Evolutionary conservation across 2,797 vertebrate species (phyloP), one percentile per base, ranked within the genome.

Genomic region (Ceyx erithaca): DNA sequence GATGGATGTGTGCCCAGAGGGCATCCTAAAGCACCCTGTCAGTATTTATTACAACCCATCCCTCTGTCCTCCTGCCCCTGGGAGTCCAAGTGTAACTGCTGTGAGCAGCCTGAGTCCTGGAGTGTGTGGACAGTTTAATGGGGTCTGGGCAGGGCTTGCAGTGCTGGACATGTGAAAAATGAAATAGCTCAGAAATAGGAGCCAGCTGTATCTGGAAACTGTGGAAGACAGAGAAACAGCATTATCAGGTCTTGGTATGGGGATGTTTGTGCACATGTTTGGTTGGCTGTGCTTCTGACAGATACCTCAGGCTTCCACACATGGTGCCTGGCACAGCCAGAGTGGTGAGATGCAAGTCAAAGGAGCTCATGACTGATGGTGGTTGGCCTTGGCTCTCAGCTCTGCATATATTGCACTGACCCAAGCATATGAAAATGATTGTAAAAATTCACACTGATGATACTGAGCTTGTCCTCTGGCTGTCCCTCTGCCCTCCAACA

Each of bases 271-370:
- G 3, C 68, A 40, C 28, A 16, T 72, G 23, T 90, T 85, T 71
- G 30, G 28, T 79, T 16, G 8, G 49, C 71, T 88, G 31, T 85
- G 49, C 20, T 85, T 91, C 86, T 90, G 80, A 73, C n/a, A 54
- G 79, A 54, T 31, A 19, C 16, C 48, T 83, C 4, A 17, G 84
- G 41, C 67, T 79, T 79, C 87, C 48, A 30, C 52, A 8, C 6
- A 2, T 18, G 28, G 23, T 80, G 37, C 58, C 30, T 78, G 62
- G 77, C 59, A 59, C 21, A 72, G 66, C 46, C 4, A 1, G 18
- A 14, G n/a, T 8, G 49, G 20, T 55, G 41, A 86, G 33, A 20
- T 41, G 25, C 51, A 76, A 69, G 19, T 43, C 26, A 67, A 61
- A 49, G 70, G 31, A 80, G 11, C 17, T 72, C 5, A 14, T 58